Percentiles rank a stretch among this genome's conserved stretches.
Conservation (phyloP, 2,113 vertebrate genomes). For the Larimichthys polyactis region DNA sequence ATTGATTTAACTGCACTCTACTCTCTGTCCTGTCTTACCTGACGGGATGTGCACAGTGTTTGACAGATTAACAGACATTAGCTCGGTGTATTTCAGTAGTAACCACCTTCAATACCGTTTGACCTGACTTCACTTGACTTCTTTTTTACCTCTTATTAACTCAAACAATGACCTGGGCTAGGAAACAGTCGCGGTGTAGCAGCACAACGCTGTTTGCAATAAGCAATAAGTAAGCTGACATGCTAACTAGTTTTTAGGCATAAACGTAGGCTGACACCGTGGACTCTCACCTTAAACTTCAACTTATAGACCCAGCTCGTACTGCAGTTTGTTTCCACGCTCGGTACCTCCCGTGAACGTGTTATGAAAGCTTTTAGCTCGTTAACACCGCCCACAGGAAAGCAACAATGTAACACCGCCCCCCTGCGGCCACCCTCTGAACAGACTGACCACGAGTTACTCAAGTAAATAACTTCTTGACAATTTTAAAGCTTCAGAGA, state of each 20-base stretch:
- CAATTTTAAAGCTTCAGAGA: neutral
- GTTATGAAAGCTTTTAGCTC: conserved; percentile 11
- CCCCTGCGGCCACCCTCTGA: neutral
- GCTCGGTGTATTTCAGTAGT: no score
- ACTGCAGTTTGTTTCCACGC: no score
- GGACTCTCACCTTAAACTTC: conserved; percentile 26
- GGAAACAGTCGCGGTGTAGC: no score
- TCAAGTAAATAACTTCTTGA: no score
- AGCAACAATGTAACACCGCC: neutral
- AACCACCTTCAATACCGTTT: no score
- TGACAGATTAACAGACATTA: no score
- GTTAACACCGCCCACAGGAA: conserved; percentile 13
- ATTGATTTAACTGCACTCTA: neutral
- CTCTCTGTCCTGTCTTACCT: neutral
- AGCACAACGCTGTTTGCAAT: neutral
- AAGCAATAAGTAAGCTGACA: no score
- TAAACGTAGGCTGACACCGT: neutral
- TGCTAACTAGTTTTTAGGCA: neutral
- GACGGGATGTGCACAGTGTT: neutral
- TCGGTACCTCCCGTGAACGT: neutral
- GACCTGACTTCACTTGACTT: no score
- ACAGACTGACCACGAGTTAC: neutral
- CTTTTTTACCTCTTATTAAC: neutral
- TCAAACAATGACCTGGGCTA: neutral
- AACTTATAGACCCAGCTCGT: neutral